A percentile compares a stretch with the other conserved stretches of the same genome.
phyloP scores from a whole-genome alignment of 2,888 invertebrate species.

The Calliopum simillimum region DNA sequence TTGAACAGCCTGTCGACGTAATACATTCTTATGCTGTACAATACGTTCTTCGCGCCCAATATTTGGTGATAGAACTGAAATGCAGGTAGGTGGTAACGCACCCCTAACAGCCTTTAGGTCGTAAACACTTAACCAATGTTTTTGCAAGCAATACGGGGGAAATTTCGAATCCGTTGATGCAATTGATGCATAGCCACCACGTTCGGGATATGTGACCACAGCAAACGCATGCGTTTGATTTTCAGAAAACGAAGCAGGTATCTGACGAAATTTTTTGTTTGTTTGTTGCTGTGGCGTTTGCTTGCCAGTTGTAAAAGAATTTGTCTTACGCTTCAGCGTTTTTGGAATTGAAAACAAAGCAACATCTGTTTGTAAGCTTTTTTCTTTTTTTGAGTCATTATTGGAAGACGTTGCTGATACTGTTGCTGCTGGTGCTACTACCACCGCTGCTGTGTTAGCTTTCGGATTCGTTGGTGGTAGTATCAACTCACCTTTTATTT shows the following conservation, averaged over 20 bases:
- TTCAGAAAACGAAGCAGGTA: constrained; percentile 1
- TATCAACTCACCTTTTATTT: constrained; percentile 1
- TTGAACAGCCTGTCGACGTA: constrained; percentile 64
- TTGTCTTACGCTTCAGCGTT: constrained; percentile 45
- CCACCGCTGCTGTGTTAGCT: constrained; percentile 31
- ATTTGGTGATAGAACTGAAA: constrained; percentile 44
- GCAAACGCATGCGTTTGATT: constrained; percentile 24
- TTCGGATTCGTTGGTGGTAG: background rate
- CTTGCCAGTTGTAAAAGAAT: constrained; percentile 34
- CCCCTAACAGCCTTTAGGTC: constrained; percentile 42
- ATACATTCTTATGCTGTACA: constrained; percentile 57
- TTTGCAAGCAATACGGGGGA: constrained; percentile 57
- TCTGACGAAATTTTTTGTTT: constrained; percentile 38
- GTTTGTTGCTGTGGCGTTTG: constrained; percentile 40
- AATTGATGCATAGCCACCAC: constrained; percentile 43
- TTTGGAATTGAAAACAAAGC: constrained; percentile 13
- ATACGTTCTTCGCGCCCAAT: constrained; percentile 64
- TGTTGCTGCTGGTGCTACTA: constrained; percentile 33
- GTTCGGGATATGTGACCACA: constrained; percentile 31
- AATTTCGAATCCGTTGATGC: constrained; percentile 42
- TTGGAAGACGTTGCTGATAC: constrained; percentile 45
- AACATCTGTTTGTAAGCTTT: constrained; percentile 18
- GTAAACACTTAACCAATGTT: constrained; percentile 58
- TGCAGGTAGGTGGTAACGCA: constrained; percentile 9
- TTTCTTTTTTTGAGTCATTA: constrained; percentile 29